Base-by-base conservation (phyloP, 2,113 vertebrate species). In the Beaufortia kweichowensis region DNA sequence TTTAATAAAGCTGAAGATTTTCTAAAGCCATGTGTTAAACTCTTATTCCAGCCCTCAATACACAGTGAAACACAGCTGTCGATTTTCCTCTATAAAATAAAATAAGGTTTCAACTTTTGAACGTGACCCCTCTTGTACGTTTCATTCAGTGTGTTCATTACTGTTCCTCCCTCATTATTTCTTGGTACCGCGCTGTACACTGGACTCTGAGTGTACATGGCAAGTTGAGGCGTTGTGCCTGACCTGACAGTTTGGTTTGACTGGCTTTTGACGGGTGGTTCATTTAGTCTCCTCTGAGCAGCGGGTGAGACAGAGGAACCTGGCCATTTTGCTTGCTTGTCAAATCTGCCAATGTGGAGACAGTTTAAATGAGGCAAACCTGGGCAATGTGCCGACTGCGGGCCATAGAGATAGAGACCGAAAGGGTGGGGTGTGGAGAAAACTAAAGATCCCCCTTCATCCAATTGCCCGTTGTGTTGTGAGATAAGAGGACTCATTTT, bases 291-390 rank as follows among this genome's bases (percentile, higher is more conserved):
- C 56, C 28, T 64, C 71, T 11, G 41, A 79, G 81, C 82, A 81
- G 69, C 31, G 56, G 71, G 56, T 43, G 71, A 62, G 56, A 66
- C 48, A 31, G 62, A 60, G 75, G 64, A 72, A 59, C 75, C 71
- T 66, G 57, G 75, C 28, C 59, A 56, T 76, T 77, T 73, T 65
- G 63, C 56, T 86, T 82, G 63, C 81, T 85, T 80, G 88, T 88
- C 88, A 86, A 78, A 79, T 78, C 78, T 15, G 82, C 84, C 87
- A 81, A 63, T 59, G 86, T 81, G 75, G 41, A 79, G 63, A 82
- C 78, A 77, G 86, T 86, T 86, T 81, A 89, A 88, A 88, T 84
- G 84, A 88, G 87, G 83, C 79, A 8, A 81, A 87, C 84, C 86
- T 87, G 85, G 84, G 76, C 81, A 60, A 29, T 62, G 14, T 76